Conservation (phyloP, 2,888 invertebrate species). For the Zaprionus lineosus region DNA sequence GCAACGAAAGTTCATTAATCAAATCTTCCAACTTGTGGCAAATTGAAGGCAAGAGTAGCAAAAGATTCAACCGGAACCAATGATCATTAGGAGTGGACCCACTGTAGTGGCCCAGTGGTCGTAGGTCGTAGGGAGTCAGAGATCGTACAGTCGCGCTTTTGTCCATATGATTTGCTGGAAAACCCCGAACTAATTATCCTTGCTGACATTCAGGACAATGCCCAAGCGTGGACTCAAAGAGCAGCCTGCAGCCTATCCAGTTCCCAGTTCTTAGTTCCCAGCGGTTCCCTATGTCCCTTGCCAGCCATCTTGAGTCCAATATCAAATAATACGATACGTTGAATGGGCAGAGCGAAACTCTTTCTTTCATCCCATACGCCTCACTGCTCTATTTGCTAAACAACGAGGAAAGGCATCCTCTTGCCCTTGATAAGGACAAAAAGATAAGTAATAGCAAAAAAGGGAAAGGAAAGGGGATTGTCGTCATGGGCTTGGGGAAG, state of each 20-base stretch:
- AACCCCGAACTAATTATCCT: constrained; percentile 52
- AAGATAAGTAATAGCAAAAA: constrained; percentile 30
- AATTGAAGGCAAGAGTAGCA: constrained; percentile 42
- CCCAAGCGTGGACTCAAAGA: not conserved
- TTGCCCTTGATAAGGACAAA: constrained; percentile 43
- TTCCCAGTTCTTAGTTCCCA: not conserved
- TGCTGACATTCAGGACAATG: constrained; percentile 47
- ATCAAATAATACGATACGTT: constrained; percentile 17
- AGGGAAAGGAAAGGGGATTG: too few relatives aligned
- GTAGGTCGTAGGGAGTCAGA: constrained; percentile 9
- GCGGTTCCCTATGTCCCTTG: not conserved
- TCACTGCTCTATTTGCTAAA: constrained; percentile 61
- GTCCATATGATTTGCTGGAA: constrained; percentile 28
- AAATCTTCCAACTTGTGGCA: constrained; percentile 56
- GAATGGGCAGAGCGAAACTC: constrained; percentile 44
- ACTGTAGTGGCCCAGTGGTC: not conserved
- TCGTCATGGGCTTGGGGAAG: not conserved
- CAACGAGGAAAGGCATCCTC: constrained; percentile 25
- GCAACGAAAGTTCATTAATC: constrained; percentile 61
- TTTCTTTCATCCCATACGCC: constrained; percentile 51
- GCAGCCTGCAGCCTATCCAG: too few relatives aligned
- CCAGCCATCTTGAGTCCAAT: constrained; percentile 9
- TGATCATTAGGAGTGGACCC: constrained; percentile 62
- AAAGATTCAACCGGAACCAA: constrained; percentile 62
- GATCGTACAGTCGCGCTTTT: constrained; percentile 42